These are phyloP conservation scores for Acropora tenuis DNA, from an alignment of 64 coral and sea anemone species.

Conservation along the genomic window DNA sequence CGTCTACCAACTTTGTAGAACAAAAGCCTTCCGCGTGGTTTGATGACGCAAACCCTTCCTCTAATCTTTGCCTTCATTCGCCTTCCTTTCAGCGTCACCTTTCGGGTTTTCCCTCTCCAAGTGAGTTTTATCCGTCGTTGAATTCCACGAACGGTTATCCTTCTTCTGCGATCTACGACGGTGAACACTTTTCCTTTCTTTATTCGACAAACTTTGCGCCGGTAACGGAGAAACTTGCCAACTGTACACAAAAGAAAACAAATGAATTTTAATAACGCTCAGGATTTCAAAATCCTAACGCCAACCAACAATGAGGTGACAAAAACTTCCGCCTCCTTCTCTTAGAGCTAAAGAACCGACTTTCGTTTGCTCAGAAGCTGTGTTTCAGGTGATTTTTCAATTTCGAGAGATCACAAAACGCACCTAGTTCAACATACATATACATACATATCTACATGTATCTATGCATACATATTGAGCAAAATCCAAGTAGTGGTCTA, in stretches of 20 bases:
- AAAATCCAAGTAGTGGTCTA: too few relatives aligned
- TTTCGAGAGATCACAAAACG: too few relatives aligned
- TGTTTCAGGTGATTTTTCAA: too few relatives aligned
- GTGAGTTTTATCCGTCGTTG: background rate
- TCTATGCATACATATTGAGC: too few relatives aligned
- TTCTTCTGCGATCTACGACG: background rate
- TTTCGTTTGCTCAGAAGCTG: too few relatives aligned
- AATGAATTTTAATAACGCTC: background rate
- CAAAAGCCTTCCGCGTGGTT: background rate
- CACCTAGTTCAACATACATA: too few relatives aligned
- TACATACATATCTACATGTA: too few relatives aligned
- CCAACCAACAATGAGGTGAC: too few relatives aligned
- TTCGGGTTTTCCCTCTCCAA: background rate
- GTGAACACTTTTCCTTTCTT: background rate
- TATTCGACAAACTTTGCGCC: background rate
- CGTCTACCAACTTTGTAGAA: background rate
- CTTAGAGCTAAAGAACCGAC: too few relatives aligned
- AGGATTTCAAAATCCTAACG: background rate
- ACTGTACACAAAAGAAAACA: background rate
- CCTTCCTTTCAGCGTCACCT: background rate
- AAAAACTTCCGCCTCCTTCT: too few relatives aligned
- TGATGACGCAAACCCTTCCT: background rate
- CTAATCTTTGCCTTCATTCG: background rate
- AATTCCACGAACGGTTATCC: background rate
- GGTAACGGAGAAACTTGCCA: conserved; percentile 3